Evolutionary conservation across 2,888 invertebrate genomes (phyloP).

Genomic region (Xestia rhomboidea): DNA sequence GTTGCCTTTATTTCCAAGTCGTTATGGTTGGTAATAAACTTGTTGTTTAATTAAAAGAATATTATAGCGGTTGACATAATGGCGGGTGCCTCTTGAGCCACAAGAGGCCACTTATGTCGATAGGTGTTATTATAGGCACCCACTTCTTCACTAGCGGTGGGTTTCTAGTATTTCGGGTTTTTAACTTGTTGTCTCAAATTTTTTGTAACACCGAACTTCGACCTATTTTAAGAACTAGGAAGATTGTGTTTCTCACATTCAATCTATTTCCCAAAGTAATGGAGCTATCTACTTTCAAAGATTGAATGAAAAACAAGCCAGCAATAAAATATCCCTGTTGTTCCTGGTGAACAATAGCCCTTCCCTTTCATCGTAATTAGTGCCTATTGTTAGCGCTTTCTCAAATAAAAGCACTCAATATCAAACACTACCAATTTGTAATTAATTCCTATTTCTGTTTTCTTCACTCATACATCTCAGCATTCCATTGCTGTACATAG

Average conservation of each 20-base stretch:
- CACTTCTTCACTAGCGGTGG: not conserved
- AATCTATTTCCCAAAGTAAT: not conserved
- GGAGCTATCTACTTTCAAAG: not conserved
- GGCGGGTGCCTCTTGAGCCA: not conserved
- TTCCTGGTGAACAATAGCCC: slow-evolving; percentile 17
- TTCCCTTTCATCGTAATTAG: slow-evolving; percentile 19
- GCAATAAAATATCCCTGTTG: slow-evolving; percentile 24
- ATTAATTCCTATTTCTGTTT: slow-evolving; percentile 5
- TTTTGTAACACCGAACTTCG: not conserved
- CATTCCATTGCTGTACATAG: not conserved
- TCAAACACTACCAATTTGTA: not conserved
- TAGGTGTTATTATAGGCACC: not conserved
- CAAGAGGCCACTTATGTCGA: not conserved
- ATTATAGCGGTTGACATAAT: not conserved
- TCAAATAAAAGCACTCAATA: slow-evolving; percentile 9
- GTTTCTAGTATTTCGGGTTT: not conserved
- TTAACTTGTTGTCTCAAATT: no score
- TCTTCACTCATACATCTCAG: not conserved
- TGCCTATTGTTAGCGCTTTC: slow-evolving; percentile 20
- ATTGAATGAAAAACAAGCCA: slow-evolving; percentile 11
- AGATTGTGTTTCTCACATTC: not conserved
- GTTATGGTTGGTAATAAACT: not conserved
- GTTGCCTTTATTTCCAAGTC: not conserved
- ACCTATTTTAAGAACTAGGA: not conserved
- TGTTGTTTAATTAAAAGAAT: not conserved